These are phyloP conservation scores for Caenorhabditis drosophilae DNA, from an alignment of 2,888 invertebrate genomes.

Conservation along the genomic window DNA sequence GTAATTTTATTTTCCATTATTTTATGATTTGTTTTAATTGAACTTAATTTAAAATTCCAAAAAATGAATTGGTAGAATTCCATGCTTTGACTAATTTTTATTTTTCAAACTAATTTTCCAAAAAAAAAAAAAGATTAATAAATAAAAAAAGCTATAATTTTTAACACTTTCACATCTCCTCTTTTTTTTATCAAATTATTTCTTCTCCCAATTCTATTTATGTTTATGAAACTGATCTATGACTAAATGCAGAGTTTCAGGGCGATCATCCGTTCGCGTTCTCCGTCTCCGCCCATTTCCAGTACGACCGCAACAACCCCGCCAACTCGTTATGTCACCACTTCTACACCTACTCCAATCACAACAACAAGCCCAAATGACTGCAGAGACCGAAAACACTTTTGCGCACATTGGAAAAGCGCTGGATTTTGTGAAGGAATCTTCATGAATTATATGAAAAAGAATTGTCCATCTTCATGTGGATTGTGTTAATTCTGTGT, in stretches of 20 bases:
- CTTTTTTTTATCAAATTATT: no score
- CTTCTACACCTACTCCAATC: conserved; percentile 12
- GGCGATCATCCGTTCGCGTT: conserved; percentile 36
- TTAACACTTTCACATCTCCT: background rate
- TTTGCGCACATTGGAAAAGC: conserved; percentile 65
- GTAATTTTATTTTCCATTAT: no score
- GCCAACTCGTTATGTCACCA: conserved; percentile 12
- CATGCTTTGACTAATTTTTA: no score
- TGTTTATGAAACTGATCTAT: conserved; percentile 17
- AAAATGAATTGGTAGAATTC: no score
- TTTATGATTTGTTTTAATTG: background rate
- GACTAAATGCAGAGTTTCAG: conserved; percentile 32
- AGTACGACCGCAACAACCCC: conserved; percentile 8
- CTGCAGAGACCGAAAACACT: conserved; percentile 64
- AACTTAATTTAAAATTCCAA: no score
- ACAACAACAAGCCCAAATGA: conserved; percentile 22
- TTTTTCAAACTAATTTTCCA: conserved; percentile 1
- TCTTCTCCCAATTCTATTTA: conserved; percentile 3
- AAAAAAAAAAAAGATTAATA: no score
- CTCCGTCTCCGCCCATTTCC: conserved; percentile 36
- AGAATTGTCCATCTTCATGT: conserved; percentile 63
- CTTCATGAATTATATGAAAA: conserved; percentile 65
- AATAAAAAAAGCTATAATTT: no score
- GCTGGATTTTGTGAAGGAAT: conserved; percentile 68
- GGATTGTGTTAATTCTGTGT: conserved; percentile 50